Conservation (phyloP, 2,888 invertebrate species). For the Phalera bucephala region DNA sequence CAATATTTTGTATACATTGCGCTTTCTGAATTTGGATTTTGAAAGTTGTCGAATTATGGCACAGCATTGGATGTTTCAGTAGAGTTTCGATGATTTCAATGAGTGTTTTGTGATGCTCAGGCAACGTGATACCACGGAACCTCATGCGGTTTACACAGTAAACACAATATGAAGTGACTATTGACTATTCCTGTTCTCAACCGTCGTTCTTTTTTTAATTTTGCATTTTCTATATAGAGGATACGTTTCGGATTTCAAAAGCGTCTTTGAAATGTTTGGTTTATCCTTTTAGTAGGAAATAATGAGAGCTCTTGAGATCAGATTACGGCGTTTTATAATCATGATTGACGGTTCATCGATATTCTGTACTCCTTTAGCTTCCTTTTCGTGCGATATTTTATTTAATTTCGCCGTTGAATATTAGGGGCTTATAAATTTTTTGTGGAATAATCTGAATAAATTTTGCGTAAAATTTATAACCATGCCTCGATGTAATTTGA, state of each 20-base stretch:
- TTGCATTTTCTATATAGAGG: slow-evolving; percentile 69
- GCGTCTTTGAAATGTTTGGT: slow-evolving; percentile 55
- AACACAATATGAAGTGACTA: slow-evolving; percentile 81
- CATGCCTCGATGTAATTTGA: no score
- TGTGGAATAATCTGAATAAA: no score
- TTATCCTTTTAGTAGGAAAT: slow-evolving; percentile 63
- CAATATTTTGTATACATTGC: slow-evolving; percentile 37
- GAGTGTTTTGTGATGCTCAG: slow-evolving; percentile 31
- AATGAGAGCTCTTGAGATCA: slow-evolving; percentile 56
- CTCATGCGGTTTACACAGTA: slow-evolving; percentile 74
- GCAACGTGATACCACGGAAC: slow-evolving; percentile 73
- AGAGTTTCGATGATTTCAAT: slow-evolving; percentile 10
- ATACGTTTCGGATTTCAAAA: slow-evolving; percentile 69
- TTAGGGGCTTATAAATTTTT: no score
- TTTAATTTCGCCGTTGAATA: no score
- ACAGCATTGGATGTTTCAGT: slow-evolving; percentile 33
- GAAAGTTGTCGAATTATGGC: background rate
- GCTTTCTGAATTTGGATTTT: slow-evolving; percentile 7
- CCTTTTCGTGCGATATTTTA: slow-evolving; percentile 9
- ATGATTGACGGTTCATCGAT: slow-evolving; percentile 59
- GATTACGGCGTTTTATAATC: slow-evolving; percentile 54
- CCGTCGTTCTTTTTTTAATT: slow-evolving; percentile 65
- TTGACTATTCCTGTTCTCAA: slow-evolving; percentile 79
- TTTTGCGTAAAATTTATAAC: no score
- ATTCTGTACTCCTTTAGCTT: slow-evolving; percentile 24